Percentiles rank a stretch among this genome's conserved stretches.
phyloP scores from a whole-genome alignment of 1,140 invertebrate species.

The Cherax destructor region DNA sequence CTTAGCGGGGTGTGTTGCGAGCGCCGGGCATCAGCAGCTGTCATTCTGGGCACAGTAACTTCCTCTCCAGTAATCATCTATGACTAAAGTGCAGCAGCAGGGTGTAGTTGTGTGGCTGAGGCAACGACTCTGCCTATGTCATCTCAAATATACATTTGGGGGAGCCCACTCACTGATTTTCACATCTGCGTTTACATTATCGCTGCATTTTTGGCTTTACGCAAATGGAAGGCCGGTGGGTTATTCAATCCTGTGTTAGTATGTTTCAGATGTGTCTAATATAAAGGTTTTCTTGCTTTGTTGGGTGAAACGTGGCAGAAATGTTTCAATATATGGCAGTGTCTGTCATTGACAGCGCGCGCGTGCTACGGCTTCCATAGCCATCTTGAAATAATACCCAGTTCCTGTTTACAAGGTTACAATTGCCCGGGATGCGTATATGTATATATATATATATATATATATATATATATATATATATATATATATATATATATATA shows the following conservation, averaged over 20 bases:
- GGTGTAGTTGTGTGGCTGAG: constrained; percentile 4
- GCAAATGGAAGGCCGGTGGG: not conserved
- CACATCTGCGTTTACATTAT: too few relatives aligned
- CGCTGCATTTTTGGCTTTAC: not conserved
- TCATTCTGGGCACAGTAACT: too few relatives aligned
- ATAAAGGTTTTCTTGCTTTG: not conserved
- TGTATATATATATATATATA: not conserved
- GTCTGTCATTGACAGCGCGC: constrained; percentile 16
- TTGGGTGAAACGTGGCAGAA: not conserved
- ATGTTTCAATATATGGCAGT: constrained; percentile 8
- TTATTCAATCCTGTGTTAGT: not conserved
- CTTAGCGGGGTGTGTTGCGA: too few relatives aligned
- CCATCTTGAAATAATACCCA: constrained; percentile 55
- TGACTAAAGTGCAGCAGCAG: not conserved
- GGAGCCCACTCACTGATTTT: not conserved
- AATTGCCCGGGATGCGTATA: too few relatives aligned
- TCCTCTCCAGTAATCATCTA: not conserved
- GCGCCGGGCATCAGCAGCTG: too few relatives aligned
- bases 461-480: not conserved
- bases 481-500: not conserved
- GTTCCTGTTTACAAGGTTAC: too few relatives aligned
- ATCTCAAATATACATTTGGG: constrained; percentile 14
- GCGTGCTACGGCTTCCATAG: constrained; percentile 46
- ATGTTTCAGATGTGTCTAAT: not conserved
- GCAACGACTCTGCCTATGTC: constrained; percentile 17